Evolutionary conservation across 2,888 invertebrate genomes (phyloP), one percentile per base, ranked within the genome.

Genomic region (Diabrotica balteata): DNA sequence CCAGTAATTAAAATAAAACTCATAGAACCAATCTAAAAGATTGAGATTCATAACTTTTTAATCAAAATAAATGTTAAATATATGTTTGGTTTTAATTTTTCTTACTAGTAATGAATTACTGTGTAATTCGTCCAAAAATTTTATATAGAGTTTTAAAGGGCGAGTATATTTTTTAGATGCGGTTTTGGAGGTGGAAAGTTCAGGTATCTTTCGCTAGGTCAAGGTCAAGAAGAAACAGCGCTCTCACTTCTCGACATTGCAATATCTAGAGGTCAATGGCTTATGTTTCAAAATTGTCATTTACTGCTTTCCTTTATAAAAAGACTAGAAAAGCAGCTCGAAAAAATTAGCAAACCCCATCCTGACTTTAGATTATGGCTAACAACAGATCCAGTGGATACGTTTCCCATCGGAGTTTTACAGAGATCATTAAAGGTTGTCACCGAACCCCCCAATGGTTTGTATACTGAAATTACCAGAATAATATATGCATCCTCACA

Each of bases 241-340:
- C 76, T 92, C 45, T 83, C 83, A 22, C 82, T 94, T 8, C 81
- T 95, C 10, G 90, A 92, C 71, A 87, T 87, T 0, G 91, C 93
- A 0, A 87, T 91, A 9, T 85, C 87, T 0, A 89, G 91, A 80
- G 97, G 97, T 0, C 92, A 93, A 78, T 97, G 97, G 97, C 84
- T 97, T 70, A 93, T 97, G 89, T 86, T 96, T 42, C 96, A 96
- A 86, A 97, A 97, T 85, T 97, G 96, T 71, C 97, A 97, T 81
- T 85, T 97, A 59, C 84, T 96, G 42, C 87, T 95, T 8, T 86
- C 88, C 6, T 96, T 96, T 85, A 87, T 96, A 7, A 87, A 90
- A 22, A 90, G 90, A 72, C 84, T 97, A 73, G 96, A 96, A 83
- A 96, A 96, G 80, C 88, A 90, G 73, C 84, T 97, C 60, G 96